These are phyloP conservation scores for Gasteruption jaculator DNA, from an alignment of 2,888 invertebrate genomes.

Conservation along the genomic window DNA sequence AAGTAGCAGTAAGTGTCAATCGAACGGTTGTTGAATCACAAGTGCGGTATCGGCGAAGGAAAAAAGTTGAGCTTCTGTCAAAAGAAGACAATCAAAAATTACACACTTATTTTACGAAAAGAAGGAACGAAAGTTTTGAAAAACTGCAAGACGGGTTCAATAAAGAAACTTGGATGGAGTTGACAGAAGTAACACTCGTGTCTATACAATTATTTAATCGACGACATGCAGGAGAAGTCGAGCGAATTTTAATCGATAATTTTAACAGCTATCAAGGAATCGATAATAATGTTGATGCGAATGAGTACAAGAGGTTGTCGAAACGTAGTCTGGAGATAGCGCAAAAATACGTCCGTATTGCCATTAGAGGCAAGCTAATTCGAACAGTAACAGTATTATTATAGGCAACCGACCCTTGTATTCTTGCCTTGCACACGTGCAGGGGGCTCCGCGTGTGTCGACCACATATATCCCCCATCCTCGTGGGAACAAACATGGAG, in stretches of 20 bases:
- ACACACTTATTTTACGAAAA: constrained; percentile 4
- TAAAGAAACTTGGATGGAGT: constrained; percentile 1
- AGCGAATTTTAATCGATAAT: constrained; percentile 15
- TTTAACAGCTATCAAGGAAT: constrained; percentile 14
- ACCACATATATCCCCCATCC: no score
- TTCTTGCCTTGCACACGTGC: no score
- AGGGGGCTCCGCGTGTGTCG: no score
- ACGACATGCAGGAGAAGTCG: constrained; percentile 20
- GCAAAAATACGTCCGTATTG: no score
- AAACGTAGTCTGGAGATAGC: no score
- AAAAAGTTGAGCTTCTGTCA: constrained; percentile 9
- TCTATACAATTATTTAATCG: constrained; percentile 22
- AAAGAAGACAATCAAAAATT: constrained; percentile 15
- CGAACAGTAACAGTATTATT: no score
- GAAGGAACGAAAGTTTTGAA: background rate
- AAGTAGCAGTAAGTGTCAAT: constrained; percentile 13
- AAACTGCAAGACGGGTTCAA: constrained; percentile 9
- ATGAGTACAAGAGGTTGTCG: no score
- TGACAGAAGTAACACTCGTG: constrained; percentile 9
- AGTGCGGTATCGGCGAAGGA: constrained; percentile 4
- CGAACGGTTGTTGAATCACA: constrained; percentile 15
- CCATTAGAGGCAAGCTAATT: no score
- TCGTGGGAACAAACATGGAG: no score
- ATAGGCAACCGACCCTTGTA: no score
- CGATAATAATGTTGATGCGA: constrained; percentile 11